A percentile compares a stretch with the other conserved stretches of the same genome.
These are phyloP conservation scores for Zootoca vivipara DNA, from an alignment of 2,113 vertebrate species.

Conservation along the genomic window DNA sequence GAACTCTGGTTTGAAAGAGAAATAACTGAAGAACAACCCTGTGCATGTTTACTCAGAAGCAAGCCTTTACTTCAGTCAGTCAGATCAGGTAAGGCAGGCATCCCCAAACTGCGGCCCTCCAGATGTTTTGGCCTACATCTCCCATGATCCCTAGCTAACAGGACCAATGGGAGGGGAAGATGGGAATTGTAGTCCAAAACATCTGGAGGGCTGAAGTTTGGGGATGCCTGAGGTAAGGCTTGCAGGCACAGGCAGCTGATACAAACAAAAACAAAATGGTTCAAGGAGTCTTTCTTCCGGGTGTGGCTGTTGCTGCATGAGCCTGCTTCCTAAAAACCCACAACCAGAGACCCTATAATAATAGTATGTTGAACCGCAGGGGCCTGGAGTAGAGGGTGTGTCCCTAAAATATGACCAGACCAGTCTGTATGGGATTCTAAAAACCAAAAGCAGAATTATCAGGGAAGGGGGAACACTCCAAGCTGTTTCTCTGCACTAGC, in stretches of 20 bases:
- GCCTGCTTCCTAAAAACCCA: background rate
- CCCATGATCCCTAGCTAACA: too few relatives aligned
- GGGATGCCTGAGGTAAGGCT: too few relatives aligned
- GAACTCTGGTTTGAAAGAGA: background rate
- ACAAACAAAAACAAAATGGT: background rate
- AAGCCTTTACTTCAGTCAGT: background rate
- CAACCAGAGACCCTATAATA: background rate
- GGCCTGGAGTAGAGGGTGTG: background rate
- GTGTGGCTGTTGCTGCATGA: too few relatives aligned
- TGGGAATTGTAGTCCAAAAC: too few relatives aligned
- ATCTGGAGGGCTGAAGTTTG: too few relatives aligned
- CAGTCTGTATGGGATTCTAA: background rate
- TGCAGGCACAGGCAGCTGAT: background rate
- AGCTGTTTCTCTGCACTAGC: background rate
- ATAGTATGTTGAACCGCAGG: background rate
- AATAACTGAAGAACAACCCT: background rate
- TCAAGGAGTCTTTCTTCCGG: too few relatives aligned
- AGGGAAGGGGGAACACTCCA: background rate
- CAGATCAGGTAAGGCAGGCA: too few relatives aligned
- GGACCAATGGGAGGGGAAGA: too few relatives aligned
- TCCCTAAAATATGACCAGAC: background rate
- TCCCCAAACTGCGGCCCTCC: too few relatives aligned
- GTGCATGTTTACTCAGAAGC: background rate
- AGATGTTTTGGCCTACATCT: too few relatives aligned
- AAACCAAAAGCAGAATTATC: background rate